Evolutionary conservation across 2,113 vertebrate species (phyloP).

Genomic region (Orycteropus afer): DNA sequence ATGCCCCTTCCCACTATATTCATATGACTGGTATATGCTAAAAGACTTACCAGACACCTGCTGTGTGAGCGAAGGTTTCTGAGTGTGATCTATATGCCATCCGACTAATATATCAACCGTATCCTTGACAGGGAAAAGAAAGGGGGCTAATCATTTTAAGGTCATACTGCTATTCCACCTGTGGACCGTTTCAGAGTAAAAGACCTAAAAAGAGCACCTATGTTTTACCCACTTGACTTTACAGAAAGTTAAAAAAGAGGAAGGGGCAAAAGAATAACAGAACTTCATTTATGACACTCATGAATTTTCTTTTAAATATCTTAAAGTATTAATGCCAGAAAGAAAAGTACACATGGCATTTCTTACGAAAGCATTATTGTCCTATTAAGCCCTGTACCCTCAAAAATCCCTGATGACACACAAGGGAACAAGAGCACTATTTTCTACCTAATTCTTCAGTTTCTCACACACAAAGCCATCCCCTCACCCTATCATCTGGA

Average conservation of each 20-base stretch:
- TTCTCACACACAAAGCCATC: neutral
- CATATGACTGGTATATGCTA: neutral
- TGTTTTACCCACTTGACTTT: neutral
- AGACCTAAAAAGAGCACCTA: conserved; percentile 11
- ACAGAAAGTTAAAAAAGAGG: conserved; percentile 38
- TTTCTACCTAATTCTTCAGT: neutral
- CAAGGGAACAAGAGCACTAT: neutral
- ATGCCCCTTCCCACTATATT: neutral
- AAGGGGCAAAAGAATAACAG: neutral
- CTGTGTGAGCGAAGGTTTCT: conserved; percentile 94
- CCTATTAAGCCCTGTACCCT: neutral
- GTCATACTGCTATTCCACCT: neutral
- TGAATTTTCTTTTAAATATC: conserved; percentile 36
- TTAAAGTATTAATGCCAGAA: conserved; percentile 2
- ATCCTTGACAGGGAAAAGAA: conserved; percentile 88
- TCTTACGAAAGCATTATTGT: neutral
- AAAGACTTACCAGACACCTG: conserved; percentile 95
- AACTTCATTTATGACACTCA: neutral
- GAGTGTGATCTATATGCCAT: conserved; percentile 99
- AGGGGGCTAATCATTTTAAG: conserved; percentile 37
- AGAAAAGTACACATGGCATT: neutral
- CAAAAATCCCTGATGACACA: neutral
- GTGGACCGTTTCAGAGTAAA: neutral
- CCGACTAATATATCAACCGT: conserved; percentile 99
- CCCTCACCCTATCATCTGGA: neutral